Conservation (phyloP, 2,797 vertebrate genomes). For the Anguilla anguilla region DNA sequence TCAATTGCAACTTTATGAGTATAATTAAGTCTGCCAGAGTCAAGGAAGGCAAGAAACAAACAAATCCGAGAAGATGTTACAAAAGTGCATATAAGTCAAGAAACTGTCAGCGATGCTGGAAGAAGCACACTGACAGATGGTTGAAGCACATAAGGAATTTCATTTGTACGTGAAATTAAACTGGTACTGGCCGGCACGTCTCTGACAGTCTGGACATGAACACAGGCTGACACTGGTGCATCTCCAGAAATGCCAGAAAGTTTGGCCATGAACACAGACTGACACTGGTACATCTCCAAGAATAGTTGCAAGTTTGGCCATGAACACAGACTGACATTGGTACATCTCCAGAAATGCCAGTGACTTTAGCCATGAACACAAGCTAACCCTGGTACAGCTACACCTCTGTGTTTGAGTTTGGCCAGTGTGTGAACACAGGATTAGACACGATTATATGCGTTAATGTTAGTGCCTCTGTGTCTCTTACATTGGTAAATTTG, state of each 20-base stretch:
- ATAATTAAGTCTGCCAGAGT: not conserved
- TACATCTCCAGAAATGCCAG: too few species aligned
- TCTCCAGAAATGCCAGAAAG: not conserved
- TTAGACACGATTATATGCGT: not conserved
- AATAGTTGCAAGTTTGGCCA: not conserved
- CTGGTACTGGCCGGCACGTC: not conserved
- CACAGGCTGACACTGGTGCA: not conserved
- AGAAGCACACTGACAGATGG: too few species aligned
- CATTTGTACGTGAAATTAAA: not conserved
- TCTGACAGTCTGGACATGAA: not conserved
- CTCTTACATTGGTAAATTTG: constrained; percentile 84
- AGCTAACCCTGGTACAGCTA: not conserved
- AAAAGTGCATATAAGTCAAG: not conserved
- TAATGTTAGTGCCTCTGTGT: not conserved
- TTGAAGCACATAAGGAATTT: too few species aligned
- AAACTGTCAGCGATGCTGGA: not conserved
- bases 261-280: not conserved
- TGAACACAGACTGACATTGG: not conserved
- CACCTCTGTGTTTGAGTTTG: not conserved
- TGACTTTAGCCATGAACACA: too few species aligned
- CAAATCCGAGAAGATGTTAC: not conserved
- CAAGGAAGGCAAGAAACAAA: not conserved
- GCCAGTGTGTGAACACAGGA: not conserved
- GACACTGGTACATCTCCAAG: too few species aligned
- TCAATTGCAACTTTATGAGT: not conserved